phyloP scores from a whole-genome alignment of 2,113 vertebrate genomes.

The Dryoscopus gambensis region DNA sequence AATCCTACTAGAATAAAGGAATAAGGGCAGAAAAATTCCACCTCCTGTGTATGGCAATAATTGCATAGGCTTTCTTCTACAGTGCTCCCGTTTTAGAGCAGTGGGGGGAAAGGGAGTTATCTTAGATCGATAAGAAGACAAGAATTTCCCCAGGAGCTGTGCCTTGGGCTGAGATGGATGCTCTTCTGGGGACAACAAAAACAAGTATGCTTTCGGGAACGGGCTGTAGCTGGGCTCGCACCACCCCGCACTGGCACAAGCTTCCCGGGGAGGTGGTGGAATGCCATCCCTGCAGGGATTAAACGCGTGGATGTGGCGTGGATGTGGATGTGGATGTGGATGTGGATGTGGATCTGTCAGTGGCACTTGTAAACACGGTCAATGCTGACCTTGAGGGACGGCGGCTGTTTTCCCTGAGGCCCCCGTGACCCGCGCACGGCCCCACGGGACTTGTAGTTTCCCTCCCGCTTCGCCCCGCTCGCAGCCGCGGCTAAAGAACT shows the following conservation, averaged over 20 bases:
- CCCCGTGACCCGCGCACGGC: background rate
- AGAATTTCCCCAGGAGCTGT: background rate
- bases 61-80: background rate
- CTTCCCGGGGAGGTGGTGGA: background rate
- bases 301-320: accelerated
- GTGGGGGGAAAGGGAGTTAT: accelerated
- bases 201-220: background rate
- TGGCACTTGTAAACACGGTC: background rate
- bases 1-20: background rate
- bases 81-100: background rate
- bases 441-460: background rate
- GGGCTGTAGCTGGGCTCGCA: background rate
- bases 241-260: background rate
- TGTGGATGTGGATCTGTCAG: accelerated
- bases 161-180: background rate
- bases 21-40: background rate
- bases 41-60: background rate
- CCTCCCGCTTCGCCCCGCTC: accelerated
- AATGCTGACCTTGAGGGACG: accelerated
- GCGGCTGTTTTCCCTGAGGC: accelerated
- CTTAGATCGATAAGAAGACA: too few species aligned
- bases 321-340: too few species aligned
- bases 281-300: background rate
- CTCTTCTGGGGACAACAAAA: background rate
- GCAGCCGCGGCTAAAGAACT: accelerated